These are phyloP conservation scores for Punctoribates punctum DNA, from an alignment of 2,888 invertebrate genomes.

Conservation along the genomic window DNA sequence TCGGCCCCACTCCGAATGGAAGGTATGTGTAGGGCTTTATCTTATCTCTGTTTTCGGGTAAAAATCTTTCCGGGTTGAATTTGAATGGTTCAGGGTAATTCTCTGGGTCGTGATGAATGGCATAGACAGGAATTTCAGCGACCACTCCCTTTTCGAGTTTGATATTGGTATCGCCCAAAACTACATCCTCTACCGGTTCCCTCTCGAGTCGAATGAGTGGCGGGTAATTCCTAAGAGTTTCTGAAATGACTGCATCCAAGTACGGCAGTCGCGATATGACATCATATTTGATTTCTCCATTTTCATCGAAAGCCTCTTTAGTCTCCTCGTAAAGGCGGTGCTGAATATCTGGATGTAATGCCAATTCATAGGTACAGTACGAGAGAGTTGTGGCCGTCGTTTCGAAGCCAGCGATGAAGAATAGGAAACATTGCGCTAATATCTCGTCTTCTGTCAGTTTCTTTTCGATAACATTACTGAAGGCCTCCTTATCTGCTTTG, in stretches of 20 bases:
- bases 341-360: slow-evolving; percentile 35
- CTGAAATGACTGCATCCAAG: slow-evolving; percentile 38
- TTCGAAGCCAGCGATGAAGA: slow-evolving; percentile 43
- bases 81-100: background rate
- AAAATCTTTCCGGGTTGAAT: slow-evolving; percentile 31
- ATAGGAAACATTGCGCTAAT: slow-evolving; percentile 40
- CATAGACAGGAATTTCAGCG: slow-evolving; percentile 15
- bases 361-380: slow-evolving; percentile 23
- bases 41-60: slow-evolving; percentile 5
- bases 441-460: slow-evolving; percentile 39
- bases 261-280: background rate
- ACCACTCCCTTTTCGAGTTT: background rate
- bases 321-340: slow-evolving; percentile 40
- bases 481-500: background rate
- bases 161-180: background rate
- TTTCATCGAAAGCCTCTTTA: background rate
- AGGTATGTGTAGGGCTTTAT: slow-evolving; percentile 1
- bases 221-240: slow-evolving; percentile 28
- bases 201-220: background rate
- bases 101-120: slow-evolving; percentile 19
- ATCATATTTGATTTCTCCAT: slow-evolving; percentile 24
- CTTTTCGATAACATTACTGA: background rate
- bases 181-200: background rate
- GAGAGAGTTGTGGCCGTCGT: slow-evolving; percentile 39
- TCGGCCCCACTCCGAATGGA: too few relatives aligned